Conservation (phyloP, 2,113 vertebrate species). For the Halcyon malimbica region DNA sequence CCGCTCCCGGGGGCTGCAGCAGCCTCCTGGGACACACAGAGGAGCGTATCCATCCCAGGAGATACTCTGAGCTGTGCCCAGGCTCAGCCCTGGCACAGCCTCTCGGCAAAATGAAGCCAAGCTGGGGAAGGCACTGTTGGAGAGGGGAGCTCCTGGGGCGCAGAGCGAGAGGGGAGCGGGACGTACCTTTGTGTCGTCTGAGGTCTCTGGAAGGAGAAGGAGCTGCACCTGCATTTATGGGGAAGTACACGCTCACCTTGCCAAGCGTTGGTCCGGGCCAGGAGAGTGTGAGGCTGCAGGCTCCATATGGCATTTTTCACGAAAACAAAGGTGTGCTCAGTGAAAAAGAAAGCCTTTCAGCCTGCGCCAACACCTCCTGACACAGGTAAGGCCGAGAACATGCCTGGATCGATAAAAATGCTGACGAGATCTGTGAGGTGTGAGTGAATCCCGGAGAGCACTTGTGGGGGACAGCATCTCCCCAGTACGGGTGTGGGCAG, state of each 20-base stretch:
- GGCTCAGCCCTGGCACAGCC: accelerated
- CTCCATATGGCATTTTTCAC: conserved; percentile 49
- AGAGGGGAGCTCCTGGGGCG: neutral
- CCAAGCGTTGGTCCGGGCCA: neutral
- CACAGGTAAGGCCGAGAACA: neutral
- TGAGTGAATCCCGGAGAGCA: neutral
- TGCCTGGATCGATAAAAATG: accelerated
- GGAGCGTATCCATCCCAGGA: accelerated
- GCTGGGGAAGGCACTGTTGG: neutral
- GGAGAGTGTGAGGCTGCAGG: neutral
- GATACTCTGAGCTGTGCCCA: neutral
- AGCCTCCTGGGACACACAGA: neutral
- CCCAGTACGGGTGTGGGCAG: accelerated
- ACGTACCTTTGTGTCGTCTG: neutral
- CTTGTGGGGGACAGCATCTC: neutral
- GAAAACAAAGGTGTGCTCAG: neutral
- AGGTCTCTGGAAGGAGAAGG: neutral
- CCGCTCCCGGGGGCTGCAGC: accelerated
- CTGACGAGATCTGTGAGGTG: neutral
- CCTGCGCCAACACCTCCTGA: neutral
- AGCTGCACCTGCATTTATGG: conserved; percentile 39
- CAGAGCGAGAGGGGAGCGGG: accelerated
- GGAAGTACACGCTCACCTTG: neutral
- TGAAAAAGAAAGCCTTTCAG: neutral
- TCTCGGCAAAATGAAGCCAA: accelerated